Evolutionary conservation across 2,888 invertebrate genomes (phyloP).

Genomic region (Odiellus spinosus): DNA sequence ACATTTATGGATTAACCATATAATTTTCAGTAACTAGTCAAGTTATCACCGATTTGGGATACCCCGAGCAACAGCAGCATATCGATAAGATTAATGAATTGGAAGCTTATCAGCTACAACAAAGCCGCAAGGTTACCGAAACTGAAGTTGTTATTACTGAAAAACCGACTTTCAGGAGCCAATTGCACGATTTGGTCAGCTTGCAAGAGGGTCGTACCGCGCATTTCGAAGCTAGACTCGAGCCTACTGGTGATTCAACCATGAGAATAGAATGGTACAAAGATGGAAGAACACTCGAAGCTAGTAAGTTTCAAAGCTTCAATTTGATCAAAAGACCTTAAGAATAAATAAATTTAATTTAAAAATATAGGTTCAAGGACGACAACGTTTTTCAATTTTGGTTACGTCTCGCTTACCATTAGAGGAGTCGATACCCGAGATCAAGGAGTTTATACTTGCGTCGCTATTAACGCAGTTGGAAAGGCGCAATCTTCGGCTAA

Average conservation of each 20-base stretch:
- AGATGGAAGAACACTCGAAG: slow-evolving; percentile 44
- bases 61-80: slow-evolving; percentile 75
- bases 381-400: slow-evolving; percentile 84
- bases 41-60: slow-evolving; percentile 52
- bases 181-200: slow-evolving; percentile 13
- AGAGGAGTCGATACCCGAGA: slow-evolving; percentile 78
- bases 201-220: slow-evolving; percentile 82
- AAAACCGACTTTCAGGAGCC: slow-evolving; percentile 13
- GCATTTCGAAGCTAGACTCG: slow-evolving; percentile 85
- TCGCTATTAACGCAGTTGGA: slow-evolving; percentile 70
- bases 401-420: slow-evolving; percentile 84
- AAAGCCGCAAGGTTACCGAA: slow-evolving; percentile 11
- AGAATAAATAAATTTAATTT: background rate
- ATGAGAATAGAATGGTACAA: slow-evolving; percentile 87
- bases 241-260: slow-evolving; percentile 79
- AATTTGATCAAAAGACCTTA: background rate
- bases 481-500: slow-evolving; percentile 68
- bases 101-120: slow-evolving; percentile 55
- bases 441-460: slow-evolving; percentile 72
- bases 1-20: too few relatives aligned
- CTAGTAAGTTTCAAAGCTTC: slow-evolving; percentile 36
- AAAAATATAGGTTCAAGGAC: slow-evolving; percentile 64
- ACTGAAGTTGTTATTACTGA: slow-evolving; percentile 8
- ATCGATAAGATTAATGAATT: slow-evolving; percentile 81
- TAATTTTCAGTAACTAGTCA: slow-evolving; percentile 9